A percentile compares a stretch with the other conserved stretches of the same genome.
These are phyloP conservation scores for Diprion similis DNA, from an alignment of 1,140 invertebrate species.

Conservation along the genomic window DNA sequence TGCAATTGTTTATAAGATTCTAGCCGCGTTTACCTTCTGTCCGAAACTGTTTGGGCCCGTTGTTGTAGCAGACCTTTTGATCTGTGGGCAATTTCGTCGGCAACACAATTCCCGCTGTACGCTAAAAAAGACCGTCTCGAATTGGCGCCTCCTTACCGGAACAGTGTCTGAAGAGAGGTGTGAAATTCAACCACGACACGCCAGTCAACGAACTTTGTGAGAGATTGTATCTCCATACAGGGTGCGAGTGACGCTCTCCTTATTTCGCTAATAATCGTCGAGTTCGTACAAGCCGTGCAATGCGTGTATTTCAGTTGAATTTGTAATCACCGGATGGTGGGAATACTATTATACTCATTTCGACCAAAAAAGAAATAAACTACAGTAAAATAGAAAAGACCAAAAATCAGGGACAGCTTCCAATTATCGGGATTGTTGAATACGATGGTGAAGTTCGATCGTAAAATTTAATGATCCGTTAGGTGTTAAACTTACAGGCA, in stretches of 20 bases:
- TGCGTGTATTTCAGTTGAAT: background rate
- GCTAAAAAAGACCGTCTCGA: background rate
- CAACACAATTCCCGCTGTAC: background rate
- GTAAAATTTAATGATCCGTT: background rate
- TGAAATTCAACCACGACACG: no score
- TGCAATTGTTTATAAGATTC: conserved; percentile 11
- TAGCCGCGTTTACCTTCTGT: conserved; percentile 8
- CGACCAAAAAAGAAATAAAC: background rate
- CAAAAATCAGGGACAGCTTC: background rate
- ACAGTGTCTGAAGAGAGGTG: no score
- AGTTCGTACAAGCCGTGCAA: background rate
- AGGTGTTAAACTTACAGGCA: background rate
- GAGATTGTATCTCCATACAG: background rate
- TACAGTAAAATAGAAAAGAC: no score
- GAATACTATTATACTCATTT: background rate
- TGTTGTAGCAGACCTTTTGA: background rate
- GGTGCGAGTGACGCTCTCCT: background rate
- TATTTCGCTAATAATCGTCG: background rate
- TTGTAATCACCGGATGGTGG: background rate
- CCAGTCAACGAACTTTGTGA: background rate
- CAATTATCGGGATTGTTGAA: background rate
- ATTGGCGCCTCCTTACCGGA: background rate
- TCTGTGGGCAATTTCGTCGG: background rate
- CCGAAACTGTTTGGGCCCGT: background rate
- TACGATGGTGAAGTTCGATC: background rate